A percentile compares a stretch with the other conserved stretches of the same genome.
phyloP scores from a whole-genome alignment of 2,888 invertebrate species.

The Osmoderma eremita region DNA sequence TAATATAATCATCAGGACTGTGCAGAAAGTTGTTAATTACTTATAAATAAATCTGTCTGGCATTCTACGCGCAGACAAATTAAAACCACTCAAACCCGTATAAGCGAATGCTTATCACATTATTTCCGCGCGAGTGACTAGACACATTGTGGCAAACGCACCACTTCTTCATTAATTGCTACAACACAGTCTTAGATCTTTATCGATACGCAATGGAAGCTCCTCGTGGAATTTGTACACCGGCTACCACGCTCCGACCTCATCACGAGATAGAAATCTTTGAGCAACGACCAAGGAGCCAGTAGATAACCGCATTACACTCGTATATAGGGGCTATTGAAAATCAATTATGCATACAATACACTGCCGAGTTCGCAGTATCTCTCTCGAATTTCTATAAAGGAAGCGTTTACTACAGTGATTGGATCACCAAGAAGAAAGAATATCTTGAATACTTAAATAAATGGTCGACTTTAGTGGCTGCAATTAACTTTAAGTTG shows the following conservation, averaged over 20 bases:
- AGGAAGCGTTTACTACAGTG: too few species aligned
- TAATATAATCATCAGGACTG: too few species aligned
- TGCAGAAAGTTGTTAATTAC: too few species aligned
- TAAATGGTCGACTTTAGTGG: too few species aligned
- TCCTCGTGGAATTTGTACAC: conserved; percentile 30
- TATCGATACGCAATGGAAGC: conserved; percentile 31
- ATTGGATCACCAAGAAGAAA: too few species aligned
- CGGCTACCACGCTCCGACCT: conserved; percentile 29
- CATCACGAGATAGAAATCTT: conserved; percentile 25
- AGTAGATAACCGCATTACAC: conserved; percentile 18
- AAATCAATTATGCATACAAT: conserved; percentile 21
- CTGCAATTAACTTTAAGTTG: too few species aligned
- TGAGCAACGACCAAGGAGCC: conserved; percentile 1
- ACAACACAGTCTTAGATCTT: conserved; percentile 32
- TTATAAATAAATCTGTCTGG: too few species aligned
- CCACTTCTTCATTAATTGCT: conserved; percentile 32
- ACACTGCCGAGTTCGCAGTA: background rate
- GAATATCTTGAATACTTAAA: too few species aligned
- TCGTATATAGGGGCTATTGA: conserved; percentile 1
- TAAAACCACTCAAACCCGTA: conserved; percentile 16
- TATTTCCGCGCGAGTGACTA: conserved; percentile 19
- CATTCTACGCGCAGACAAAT: conserved; percentile 4
- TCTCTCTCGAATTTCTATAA: too few species aligned
- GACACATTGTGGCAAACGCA: conserved; percentile 30
- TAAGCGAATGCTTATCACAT: conserved; percentile 23